Evolutionary conservation across 1,140 invertebrate genomes (phyloP), one percentile per base, ranked within the genome.

Genomic region (Magallana gigas): DNA sequence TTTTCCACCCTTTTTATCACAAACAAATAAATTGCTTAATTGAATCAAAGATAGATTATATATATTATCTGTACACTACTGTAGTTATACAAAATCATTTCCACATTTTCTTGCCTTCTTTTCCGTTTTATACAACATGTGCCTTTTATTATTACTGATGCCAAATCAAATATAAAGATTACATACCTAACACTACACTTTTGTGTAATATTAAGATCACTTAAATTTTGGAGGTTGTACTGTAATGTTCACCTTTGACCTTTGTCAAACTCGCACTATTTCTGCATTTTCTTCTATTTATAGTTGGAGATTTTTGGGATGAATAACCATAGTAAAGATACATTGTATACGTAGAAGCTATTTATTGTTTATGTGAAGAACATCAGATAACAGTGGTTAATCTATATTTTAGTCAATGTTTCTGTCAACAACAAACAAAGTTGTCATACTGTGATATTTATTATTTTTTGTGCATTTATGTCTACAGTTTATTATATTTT

Each of bases 391-490:
- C 18, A 23, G 64, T 23, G 9, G 29, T 29, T 23, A 29, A 11
- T 29, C 12, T 76, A 76, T 36, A 29, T 76, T 48, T 48, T 48
- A 76, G 23, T 68, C 12, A 76, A 76, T 76, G 18, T 76, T 7
- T 76, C 68, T 48, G 36, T 48, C 36, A 48, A 48, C 36, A 48
- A 48, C 36, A 48, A 48, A 48, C 12, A 36, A 11, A 76, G 23
- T 29, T 36, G 23, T 4, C 36, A 11, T 29, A 29, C 68, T 76
- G 68, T 76, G 68, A 76, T 76, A 76, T 76, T 76, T 76, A 76
- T 76, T 76, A 48, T 48, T 48, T 23, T 76, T 29, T 76, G 18
- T 76, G 68, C 68, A 76, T 76, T 76, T 76, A 76, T 76, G 68
- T 76, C 23, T 36, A 76, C 68, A 36, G 12, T 76, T 76, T 76